These are phyloP conservation scores for Phataginus tetradactyla DNA, from an alignment of 2,797 vertebrate species.

Conservation along the genomic window DNA sequence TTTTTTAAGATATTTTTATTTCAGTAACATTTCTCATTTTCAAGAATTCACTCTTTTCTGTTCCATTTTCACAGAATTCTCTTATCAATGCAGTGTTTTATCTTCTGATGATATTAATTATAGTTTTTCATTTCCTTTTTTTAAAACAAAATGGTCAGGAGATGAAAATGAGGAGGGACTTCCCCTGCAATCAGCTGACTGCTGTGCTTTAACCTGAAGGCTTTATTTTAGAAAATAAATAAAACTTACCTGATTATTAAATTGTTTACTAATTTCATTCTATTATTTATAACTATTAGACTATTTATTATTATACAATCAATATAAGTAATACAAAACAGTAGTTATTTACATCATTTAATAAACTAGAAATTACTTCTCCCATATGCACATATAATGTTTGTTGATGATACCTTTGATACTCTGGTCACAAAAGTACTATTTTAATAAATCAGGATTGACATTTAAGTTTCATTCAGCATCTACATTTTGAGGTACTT, in stretches of 20 bases:
- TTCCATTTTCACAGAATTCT: neutral
- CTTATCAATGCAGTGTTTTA: neutral
- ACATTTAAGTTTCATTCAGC: neutral
- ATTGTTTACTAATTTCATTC: neutral
- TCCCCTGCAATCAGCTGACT: neutral
- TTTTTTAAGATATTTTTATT: neutral
- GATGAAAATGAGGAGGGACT: neutral
- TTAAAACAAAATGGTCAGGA: neutral
- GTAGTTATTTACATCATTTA: neutral
- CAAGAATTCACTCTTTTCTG: neutral
- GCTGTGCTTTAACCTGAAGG: neutral
- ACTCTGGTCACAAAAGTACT: neutral
- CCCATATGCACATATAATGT: neutral
- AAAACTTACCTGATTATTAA: neutral
- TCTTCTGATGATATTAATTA: constrained; percentile 13
- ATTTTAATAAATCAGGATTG: neutral
- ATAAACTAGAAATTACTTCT: neutral
- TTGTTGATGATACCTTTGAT: neutral
- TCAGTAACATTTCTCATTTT: constrained; percentile 11
- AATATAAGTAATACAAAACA: constrained; percentile 5
- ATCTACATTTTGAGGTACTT: neutral
- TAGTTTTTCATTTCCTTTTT: neutral
- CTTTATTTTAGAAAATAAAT: constrained; percentile 8
- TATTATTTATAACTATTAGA: neutral
- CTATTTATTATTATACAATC: neutral